These are phyloP conservation scores for Osmerus mordax DNA, from an alignment of 2,113 vertebrate species.

Conservation along the genomic window DNA sequence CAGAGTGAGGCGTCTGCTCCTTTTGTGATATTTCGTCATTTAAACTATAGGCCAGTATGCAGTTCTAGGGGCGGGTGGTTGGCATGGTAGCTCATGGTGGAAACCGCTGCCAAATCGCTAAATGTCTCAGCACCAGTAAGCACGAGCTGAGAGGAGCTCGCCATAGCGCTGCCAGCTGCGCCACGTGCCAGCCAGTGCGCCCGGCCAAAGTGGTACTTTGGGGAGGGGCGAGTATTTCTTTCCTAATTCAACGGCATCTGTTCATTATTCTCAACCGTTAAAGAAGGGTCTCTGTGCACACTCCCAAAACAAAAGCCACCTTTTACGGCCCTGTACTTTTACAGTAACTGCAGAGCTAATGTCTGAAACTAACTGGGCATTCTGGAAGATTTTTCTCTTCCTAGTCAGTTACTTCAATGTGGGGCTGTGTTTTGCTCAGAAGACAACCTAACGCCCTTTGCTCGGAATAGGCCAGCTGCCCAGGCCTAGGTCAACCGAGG, in stretches of 20 bases:
- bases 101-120: constrained; percentile 71
- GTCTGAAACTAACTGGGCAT: constrained; percentile 18
- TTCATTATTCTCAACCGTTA: constrained; percentile 74
- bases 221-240: constrained; percentile 80
- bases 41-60: not conserved
- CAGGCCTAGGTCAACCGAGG: too few species aligned
- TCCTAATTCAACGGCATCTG: constrained; percentile 83
- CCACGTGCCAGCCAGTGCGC: constrained; percentile 71
- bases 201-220: constrained; percentile 75
- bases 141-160: constrained; percentile 60
- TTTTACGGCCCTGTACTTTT: constrained; percentile 35
- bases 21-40: constrained; percentile 1
- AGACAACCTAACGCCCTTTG: too few species aligned
- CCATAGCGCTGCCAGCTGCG: constrained; percentile 73
- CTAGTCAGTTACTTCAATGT: too few species aligned
- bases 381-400: not conserved
- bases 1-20: not conserved
- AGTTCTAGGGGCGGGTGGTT: constrained; percentile 46
- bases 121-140: constrained; percentile 76
- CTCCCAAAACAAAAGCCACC: constrained; percentile 16
- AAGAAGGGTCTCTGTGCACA: constrained; percentile 54
- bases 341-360: constrained; percentile 17
- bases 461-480: too few species aligned
- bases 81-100: constrained; percentile 54
- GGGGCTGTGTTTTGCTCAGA: too few species aligned